A percentile compares a stretch with the other conserved stretches of the same genome.
Evolutionary conservation across 1,140 invertebrate genomes (phyloP).

Genomic region (Panagrolaimus sp.): DNA sequence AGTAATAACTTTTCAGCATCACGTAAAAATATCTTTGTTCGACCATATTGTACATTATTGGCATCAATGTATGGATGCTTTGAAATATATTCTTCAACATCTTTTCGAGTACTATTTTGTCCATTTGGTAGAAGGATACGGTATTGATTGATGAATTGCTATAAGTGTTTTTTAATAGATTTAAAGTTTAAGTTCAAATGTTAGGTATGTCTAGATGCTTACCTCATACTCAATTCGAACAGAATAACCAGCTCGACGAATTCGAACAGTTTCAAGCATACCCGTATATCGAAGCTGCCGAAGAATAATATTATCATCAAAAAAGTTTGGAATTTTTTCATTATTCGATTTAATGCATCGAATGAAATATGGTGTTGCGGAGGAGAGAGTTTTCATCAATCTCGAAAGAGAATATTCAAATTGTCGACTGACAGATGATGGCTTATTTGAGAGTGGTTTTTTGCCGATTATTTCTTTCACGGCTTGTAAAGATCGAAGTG

Average conservation of each 20-base stretch:
- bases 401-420: constrained; percentile 84
- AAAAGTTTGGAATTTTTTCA: constrained; percentile 73
- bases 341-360: constrained; percentile 89
- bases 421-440: constrained; percentile 83
- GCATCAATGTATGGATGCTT: constrained; percentile 68
- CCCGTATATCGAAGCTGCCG: constrained; percentile 81
- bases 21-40: constrained; percentile 82
- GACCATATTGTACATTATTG: constrained; percentile 88
- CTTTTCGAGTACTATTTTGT: constrained; percentile 63
- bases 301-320: constrained; percentile 89
- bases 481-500: constrained; percentile 66
- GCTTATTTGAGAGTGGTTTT: constrained; percentile 66
- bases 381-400: constrained; percentile 85
- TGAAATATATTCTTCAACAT: constrained; percentile 50
- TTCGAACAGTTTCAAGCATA: constrained; percentile 90
- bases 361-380: constrained; percentile 93
- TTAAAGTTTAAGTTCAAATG: no score
- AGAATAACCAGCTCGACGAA: constrained; percentile 88
- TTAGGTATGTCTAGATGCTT: constrained; percentile 22
- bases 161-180: constrained; percentile 16
- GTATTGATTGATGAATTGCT: constrained; percentile 84
- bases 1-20: constrained; percentile 88
- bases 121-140: constrained; percentile 83
- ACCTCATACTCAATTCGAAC: constrained; percentile 80
- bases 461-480: constrained; percentile 53